Evolutionary conservation across 2,113 vertebrate species (phyloP), one percentile per base, ranked within the genome.

Genomic region (Pogonocichla stellata): DNA sequence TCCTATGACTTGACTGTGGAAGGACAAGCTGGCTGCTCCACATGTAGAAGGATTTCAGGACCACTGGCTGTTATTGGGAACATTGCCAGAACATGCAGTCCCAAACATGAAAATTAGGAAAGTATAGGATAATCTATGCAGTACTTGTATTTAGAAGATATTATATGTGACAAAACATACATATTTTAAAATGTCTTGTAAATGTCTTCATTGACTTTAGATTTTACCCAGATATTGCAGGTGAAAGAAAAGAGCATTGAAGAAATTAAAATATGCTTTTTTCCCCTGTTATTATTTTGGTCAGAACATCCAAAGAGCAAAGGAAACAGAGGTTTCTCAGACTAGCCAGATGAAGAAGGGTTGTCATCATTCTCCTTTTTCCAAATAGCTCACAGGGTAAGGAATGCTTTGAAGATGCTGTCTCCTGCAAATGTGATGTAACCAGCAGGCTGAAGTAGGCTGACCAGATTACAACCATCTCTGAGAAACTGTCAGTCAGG

Each of bases 361-460:
- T 83, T 96, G 88, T 92, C 94, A 83, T 83, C 72, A 16, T 92
- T 88, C 47, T 73, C 29, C 47, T 80, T 90, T 86, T 95, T 72
- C 88, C 95, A 94, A 86, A 88, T 80, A 92, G 47, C 94, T 96
- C 75, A 90, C 34, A 80, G 86, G 36, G 72, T 88, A 92, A 95
- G 60, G 91, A 96, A 94, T 92, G 92, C 94, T 93, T 95, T 96
- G 95, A 97, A 97, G 88, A 83, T 64, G 45, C 91, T 96, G 80
- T 91, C 82, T 94, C 72, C 91, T 94, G 36, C 23, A 80, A 88
- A 62, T 74, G 36, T 67, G 83, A 93, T 88, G 88, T 66, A 93
- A 90, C 54, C 51, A 93, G 47, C 20, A 58, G 78, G 33, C 54
- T 90, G 54, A 86, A 95, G 70, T 19, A 62, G 62, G 23, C 26